A percentile compares a stretch with the other conserved stretches of the same genome.
These are phyloP conservation scores for Spilogale gracilis DNA, from an alignment of 2,113 vertebrate species.

Conservation along the genomic window DNA sequence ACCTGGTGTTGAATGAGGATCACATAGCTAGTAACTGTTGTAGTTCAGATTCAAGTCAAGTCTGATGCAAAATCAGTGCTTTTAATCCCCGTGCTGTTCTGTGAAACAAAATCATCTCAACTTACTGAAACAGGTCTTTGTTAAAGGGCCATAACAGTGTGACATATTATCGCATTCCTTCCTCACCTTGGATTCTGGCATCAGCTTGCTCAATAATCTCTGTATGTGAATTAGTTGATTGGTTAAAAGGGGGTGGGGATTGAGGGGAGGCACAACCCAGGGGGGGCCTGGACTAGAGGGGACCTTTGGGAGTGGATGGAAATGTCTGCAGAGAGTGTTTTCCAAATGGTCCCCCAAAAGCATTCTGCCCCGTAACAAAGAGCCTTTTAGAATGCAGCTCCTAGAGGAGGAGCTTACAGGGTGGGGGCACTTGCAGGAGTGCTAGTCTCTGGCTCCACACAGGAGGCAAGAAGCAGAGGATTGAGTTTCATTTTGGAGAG, in stretches of 20 bases:
- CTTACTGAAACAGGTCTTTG: background rate
- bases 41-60: background rate
- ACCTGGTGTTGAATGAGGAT: background rate
- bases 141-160: background rate
- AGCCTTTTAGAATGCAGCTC: conserved; percentile 62
- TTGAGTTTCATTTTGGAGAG: background rate
- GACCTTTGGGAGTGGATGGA: conserved; percentile 54
- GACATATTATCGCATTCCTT: background rate
- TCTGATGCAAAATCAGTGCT: background rate
- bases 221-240: background rate
- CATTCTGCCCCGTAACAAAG: conserved; percentile 74
- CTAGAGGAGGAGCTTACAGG: background rate
- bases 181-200: background rate
- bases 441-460: conserved; percentile 33
- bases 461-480: conserved; percentile 1
- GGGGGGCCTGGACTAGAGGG: background rate
- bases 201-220: background rate
- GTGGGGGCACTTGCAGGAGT: background rate
- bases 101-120: background rate
- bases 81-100: background rate
- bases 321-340: conserved; percentile 70
- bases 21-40: background rate
- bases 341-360: conserved; percentile 56
- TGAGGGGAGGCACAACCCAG: background rate
- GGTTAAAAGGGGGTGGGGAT: background rate